Conservation (phyloP, 2,113 vertebrate species). For the Aphelocoma coerulescens region DNA sequence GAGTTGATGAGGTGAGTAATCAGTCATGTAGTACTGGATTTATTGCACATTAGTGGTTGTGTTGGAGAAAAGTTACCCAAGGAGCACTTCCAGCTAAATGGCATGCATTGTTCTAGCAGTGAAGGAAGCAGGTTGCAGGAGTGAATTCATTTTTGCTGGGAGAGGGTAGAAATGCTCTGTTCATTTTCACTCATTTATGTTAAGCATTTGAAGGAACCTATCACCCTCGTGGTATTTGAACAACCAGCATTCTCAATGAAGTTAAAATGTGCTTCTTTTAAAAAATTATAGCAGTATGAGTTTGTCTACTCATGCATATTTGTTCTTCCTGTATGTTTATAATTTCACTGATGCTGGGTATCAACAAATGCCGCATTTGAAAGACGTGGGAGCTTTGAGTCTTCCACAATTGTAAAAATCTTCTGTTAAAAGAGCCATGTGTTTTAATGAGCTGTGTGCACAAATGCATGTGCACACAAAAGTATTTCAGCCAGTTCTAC, state of each 20-base stretch:
- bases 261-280: background rate
- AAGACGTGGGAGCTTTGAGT: background rate
- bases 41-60: background rate
- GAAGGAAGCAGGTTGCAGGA: background rate
- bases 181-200: background rate
- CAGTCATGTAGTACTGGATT: background rate
- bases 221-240: background rate
- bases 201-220: background rate
- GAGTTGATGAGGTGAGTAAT: conserved; percentile 77
- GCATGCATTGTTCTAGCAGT: background rate
- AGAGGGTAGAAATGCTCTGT: no score
- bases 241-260: background rate
- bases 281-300: background rate
- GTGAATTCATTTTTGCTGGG: background rate
- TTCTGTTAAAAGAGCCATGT: background rate
- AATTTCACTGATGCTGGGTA: background rate
- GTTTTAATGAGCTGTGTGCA: background rate
- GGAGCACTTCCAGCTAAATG: background rate
- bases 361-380: background rate
- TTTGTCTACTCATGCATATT: background rate
- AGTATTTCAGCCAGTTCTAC: background rate
- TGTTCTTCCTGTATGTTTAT: background rate
- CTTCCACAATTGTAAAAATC: background rate
- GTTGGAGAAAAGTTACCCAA: background rate
- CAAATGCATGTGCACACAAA: background rate